phyloP scores from a whole-genome alignment of 2,797 vertebrate species.

The Tamandua tetradactyla region DNA sequence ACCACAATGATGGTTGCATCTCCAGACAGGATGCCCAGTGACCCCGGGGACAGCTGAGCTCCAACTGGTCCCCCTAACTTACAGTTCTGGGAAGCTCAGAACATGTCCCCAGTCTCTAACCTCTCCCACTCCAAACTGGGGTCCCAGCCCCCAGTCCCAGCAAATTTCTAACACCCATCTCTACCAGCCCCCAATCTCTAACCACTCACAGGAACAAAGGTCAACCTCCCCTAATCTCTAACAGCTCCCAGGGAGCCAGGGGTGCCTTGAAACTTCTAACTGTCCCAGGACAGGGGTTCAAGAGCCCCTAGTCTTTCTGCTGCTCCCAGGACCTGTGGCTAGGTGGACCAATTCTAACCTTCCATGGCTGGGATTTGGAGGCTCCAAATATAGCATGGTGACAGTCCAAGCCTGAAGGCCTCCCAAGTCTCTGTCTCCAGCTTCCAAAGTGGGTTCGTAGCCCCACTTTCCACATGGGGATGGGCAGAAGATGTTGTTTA shows the following conservation, averaged over 20 bases:
- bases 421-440: neutral
- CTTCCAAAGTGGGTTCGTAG: constrained; percentile 24
- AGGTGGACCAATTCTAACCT: neutral
- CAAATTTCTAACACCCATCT: neutral
- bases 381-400: neutral
- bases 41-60: neutral
- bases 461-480: neutral
- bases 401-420: neutral
- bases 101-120: constrained; percentile 36
- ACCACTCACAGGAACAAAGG: neutral
- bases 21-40: neutral
- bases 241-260: neutral
- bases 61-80: constrained; percentile 36
- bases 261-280: constrained; percentile 27
- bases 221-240: constrained; percentile 48
- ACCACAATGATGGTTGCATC: constrained; percentile 16
- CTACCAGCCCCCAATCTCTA: constrained; percentile 3
- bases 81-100: constrained; percentile 23
- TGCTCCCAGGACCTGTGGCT: neutral
- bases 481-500: constrained; percentile 11
- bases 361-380: neutral
- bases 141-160: neutral
- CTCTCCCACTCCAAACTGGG: neutral
- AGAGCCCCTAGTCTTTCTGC: neutral
- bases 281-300: neutral